Conservation (phyloP, 2,113 vertebrate species). For the Glareola pratincola region DNA sequence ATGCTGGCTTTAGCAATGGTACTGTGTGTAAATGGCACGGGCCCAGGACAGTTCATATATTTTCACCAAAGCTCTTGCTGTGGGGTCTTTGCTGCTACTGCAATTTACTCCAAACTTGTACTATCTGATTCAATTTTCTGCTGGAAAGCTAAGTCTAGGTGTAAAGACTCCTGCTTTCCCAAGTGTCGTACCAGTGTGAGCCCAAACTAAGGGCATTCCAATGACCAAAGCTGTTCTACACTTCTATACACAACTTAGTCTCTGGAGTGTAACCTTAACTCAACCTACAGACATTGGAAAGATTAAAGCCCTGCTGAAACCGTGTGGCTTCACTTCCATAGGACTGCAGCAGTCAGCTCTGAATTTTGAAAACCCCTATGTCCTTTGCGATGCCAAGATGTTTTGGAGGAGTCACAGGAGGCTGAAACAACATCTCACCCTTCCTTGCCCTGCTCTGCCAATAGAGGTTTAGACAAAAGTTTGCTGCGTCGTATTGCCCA, state of each 20-base stretch:
- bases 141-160: neutral
- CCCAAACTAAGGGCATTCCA: neutral
- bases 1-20: neutral
- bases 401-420: neutral
- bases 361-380: neutral
- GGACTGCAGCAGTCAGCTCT: neutral
- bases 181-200: rapidly evolving
- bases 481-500: neutral
- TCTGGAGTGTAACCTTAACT: neutral
- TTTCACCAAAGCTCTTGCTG: neutral
- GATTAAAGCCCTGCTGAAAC: neutral
- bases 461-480: neutral
- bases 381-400: neutral
- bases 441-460: neutral
- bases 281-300: neutral
- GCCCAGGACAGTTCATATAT: neutral
- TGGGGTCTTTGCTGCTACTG: neutral
- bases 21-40: neutral
- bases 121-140: neutral
- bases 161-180: neutral
- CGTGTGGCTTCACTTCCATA: neutral
- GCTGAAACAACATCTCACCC: neutral
- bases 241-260: neutral
- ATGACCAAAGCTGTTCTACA: neutral
- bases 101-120: neutral